These are phyloP conservation scores for Melikaiella ostensackeni DNA, from an alignment of 2,888 invertebrate species.

Conservation along the genomic window DNA sequence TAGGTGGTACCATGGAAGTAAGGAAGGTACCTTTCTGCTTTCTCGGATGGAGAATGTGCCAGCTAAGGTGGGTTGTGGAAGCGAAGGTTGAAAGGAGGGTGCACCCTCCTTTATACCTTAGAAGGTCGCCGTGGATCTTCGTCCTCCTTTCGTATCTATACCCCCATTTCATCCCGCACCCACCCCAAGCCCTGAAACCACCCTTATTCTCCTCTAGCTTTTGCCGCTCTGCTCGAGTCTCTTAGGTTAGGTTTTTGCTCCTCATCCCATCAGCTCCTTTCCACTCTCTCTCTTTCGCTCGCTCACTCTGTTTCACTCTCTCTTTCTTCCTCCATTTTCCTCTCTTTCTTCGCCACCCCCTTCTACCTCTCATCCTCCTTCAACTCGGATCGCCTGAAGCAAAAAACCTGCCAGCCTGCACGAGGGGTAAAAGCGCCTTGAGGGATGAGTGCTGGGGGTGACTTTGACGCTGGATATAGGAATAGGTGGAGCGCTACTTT, in stretches of 20 bases:
- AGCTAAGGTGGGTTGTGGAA: constrained; percentile 53
- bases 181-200: constrained; percentile 59
- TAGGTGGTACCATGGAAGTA: constrained; percentile 40
- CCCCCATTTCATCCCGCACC: constrained; percentile 62
- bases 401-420: constrained; percentile 72
- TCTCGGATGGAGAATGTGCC: constrained; percentile 41
- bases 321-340: constrained; percentile 42
- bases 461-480: constrained; percentile 60
- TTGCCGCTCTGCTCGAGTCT: constrained; percentile 70
- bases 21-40: constrained; percentile 43
- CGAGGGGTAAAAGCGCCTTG: constrained; percentile 58
- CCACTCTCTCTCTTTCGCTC: constrained; percentile 29
- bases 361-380: constrained; percentile 53
- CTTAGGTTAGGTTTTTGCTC: constrained; percentile 73
- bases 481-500: constrained; percentile 70
- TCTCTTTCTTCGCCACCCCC: constrained; percentile 54
- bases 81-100: constrained; percentile 64
- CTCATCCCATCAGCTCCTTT: constrained; percentile 58
- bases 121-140: constrained; percentile 72
- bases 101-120: constrained; percentile 73
- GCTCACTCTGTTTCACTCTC: constrained; percentile 39
- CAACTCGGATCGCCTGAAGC: constrained; percentile 66
- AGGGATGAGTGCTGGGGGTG: constrained; percentile 57
- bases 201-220: constrained; percentile 71
- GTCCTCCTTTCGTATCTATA: constrained; percentile 70